A percentile compares a stretch with the other conserved stretches of the same genome.
Evolutionary conservation across 2,113 vertebrate genomes (phyloP).

Genomic region (Baryphthengus martii): DNA sequence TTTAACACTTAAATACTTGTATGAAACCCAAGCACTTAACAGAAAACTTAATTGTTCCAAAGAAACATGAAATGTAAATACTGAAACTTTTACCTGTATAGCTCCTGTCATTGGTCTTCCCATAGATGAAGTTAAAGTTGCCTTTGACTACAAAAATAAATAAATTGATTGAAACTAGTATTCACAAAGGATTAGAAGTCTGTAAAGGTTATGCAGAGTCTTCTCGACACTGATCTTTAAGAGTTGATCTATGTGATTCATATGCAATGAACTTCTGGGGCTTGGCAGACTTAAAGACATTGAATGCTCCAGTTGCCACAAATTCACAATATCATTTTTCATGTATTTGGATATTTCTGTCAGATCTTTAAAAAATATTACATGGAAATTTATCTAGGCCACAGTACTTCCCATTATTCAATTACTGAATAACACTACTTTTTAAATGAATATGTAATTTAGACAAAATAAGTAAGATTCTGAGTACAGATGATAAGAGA

Average conservation of each 20-base stretch:
- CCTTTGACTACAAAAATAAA: constrained; percentile 79
- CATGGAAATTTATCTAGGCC: not conserved
- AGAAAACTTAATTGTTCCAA: not conserved
- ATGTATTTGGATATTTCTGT: not conserved
- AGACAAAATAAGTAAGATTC: not conserved
- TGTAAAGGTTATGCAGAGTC: not conserved
- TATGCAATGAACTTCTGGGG: not conserved
- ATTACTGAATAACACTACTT: not conserved
- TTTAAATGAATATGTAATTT: not conserved
- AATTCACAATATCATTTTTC: not conserved
- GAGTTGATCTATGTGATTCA: not conserved
- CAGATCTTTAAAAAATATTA: not conserved
- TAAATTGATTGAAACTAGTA: constrained; percentile 19
- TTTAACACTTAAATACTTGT: not conserved
- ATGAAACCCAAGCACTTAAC: not conserved
- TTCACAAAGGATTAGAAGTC: not conserved
- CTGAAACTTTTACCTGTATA: constrained; percentile 81
- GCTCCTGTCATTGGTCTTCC: constrained; percentile 90
- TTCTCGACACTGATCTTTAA: not conserved
- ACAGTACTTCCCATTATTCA: not conserved
- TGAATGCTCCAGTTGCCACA: not conserved
- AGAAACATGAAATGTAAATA: not conserved
- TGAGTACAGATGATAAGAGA: not conserved
- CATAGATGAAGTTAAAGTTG: constrained; percentile 82
- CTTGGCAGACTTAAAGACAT: not conserved